Base-by-base conservation (phyloP, 2,797 vertebrate genomes). In the Sparidentex hasta region DNA sequence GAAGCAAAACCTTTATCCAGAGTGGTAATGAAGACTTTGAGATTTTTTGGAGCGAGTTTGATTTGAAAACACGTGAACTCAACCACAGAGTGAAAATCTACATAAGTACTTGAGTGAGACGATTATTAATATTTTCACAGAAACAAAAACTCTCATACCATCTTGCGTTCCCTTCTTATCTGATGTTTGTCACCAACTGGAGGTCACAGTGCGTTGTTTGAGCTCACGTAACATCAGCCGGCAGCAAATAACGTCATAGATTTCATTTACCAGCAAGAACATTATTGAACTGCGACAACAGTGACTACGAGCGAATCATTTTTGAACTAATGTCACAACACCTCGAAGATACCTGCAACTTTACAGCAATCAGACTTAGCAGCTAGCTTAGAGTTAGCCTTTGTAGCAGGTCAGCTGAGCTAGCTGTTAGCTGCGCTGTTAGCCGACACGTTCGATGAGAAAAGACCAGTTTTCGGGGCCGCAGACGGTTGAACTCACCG, bases 401-500 rank as follows among this genome's bases (percentile, higher is more conserved):
- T 17, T 0, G 13, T 12, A 5, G 55, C 20, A 50, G n/a, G 41
- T 63, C 44, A 23, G 54, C 14, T 4, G 1, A 38, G 76, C 59
- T 54, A 68, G 76, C 59, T 54, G 55, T n/a, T 17, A 27, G 68
- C 71, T 1, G 7, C 0, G 29, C 20, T 14, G 46, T n/a, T 17
- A 27, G 4, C 56, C 0, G 18, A 65, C 5, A 11, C 16, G 20
- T 18, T 0, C 4, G 16, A 6, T 0, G 12, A 7, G 6, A n/a
- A 4, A 11, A 13, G 2, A 11, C 20, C 4, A 1, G 5, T 18
- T 41, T 14, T 8, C 2, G 11, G 8, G 3, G 7, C 14, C 5
- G 25, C 2, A 21, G 27, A 16, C 5, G 11, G 21, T 14, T 3
- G 0, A 5, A 89, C 90, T 91, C 48, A 93, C 91, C 88, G 68